These are phyloP conservation scores for Spodoptera exigua DNA, from an alignment of 2,888 invertebrate genomes.

Conservation along the genomic window DNA sequence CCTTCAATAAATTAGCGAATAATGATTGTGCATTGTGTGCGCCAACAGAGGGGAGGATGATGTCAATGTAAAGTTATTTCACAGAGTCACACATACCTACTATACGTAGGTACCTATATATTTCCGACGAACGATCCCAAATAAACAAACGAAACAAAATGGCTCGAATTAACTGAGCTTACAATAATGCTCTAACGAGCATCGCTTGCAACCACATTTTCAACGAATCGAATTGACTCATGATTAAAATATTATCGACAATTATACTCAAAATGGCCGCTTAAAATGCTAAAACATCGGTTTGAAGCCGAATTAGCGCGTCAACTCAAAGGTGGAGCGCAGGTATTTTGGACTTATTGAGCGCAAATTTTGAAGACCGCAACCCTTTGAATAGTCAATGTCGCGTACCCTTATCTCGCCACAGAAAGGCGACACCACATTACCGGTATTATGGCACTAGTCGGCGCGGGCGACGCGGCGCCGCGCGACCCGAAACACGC, in stretches of 20 bases:
- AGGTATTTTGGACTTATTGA: conserved; percentile 87
- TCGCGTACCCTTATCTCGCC: conserved; percentile 89
- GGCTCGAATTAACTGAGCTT: conserved; percentile 57
- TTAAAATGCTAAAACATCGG: conserved; percentile 59
- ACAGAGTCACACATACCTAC: conserved; percentile 30
- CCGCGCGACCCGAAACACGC: conserved; percentile 68
- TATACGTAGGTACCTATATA: conserved; percentile 34
- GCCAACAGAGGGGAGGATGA: conserved; percentile 15
- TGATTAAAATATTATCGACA: conserved; percentile 69
- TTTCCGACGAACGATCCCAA: conserved; percentile 38
- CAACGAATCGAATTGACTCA: conserved; percentile 61
- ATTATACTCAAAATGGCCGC: conserved; percentile 56
- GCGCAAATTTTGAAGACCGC: conserved; percentile 89
- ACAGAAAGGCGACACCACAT: conserved; percentile 89
- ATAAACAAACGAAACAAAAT: conserved; percentile 61
- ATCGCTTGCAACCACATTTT: conserved; percentile 63
- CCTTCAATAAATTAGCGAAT: conserved; percentile 35
- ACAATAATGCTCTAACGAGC: conserved; percentile 69
- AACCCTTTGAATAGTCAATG: conserved; percentile 90
- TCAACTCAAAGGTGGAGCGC: conserved; percentile 73
- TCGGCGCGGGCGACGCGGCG: conserved; percentile 51
- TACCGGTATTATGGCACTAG: conserved; percentile 86
- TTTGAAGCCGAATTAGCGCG: conserved; percentile 67
- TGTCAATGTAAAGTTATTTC: conserved; percentile 22
- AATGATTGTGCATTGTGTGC: conserved; percentile 30